A percentile compares a stretch with the other conserved stretches of the same genome.
Conservation (phyloP, 2,113 vertebrate genomes). For the Pantherophis guttatus region DNA sequence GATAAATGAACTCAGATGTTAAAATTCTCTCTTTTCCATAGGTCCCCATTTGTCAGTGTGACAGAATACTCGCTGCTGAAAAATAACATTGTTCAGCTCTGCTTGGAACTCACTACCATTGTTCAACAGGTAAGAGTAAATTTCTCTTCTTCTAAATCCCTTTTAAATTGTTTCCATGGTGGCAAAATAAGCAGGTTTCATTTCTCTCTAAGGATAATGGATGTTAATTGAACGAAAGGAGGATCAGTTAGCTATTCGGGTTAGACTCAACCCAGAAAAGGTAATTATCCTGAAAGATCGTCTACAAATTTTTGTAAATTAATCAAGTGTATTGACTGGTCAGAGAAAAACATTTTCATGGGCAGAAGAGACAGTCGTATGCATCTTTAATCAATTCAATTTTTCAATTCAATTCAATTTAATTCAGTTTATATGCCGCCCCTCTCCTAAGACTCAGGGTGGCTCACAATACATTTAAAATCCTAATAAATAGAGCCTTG, state of each 20-base stretch:
- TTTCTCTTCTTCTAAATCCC: background rate
- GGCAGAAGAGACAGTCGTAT: background rate
- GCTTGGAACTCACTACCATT: slow-evolving; percentile 90
- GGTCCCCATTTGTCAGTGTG: slow-evolving; percentile 91
- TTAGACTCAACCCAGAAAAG: background rate
- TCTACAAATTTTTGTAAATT: background rate
- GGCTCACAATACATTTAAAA: no score
- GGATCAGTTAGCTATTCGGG: background rate
- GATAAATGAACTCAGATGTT: background rate
- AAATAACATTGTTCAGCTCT: slow-evolving; percentile 93
- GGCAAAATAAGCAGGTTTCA: background rate
- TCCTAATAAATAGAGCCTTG: no score
- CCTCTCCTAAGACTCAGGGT: no score
- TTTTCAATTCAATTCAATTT: no score
- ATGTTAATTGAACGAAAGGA: background rate
- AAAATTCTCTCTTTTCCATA: slow-evolving; percentile 56
- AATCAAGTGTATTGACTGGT: background rate
- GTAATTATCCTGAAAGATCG: background rate
- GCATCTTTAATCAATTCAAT: background rate
- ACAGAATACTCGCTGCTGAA: slow-evolving; percentile 92
- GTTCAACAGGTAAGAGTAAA: slow-evolving; percentile 84
- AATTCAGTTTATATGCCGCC: no score
- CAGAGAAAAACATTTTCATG: background rate
- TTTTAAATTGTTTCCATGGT: background rate
- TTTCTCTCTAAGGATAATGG: background rate